Percentiles rank a stretch among this genome's conserved stretches.
These are phyloP conservation scores for Cyaniris semiargus DNA, from an alignment of 2,888 invertebrate species.

Conservation along the genomic window DNA sequence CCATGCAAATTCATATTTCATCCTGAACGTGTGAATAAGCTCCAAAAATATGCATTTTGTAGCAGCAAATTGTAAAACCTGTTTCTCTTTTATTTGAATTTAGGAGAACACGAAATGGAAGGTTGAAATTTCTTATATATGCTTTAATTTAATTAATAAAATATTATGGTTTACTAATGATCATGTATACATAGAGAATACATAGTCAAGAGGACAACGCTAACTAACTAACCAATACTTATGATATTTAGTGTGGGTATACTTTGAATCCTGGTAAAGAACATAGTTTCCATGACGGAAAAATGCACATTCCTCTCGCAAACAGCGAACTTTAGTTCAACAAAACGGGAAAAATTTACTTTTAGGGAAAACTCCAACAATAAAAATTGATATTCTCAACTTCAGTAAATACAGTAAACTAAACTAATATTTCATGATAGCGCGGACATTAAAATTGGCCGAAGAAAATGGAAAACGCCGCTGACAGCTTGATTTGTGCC, in stretches of 20 bases:
- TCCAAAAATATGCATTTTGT: neutral
- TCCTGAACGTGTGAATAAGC: conserved; percentile 13
- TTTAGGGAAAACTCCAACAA: neutral
- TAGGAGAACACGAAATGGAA: no score
- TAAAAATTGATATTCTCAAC: neutral
- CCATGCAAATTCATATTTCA: conserved; percentile 9
- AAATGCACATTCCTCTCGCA: neutral
- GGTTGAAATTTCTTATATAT: no score
- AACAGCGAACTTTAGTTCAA: neutral
- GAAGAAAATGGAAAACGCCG: conserved; percentile 24
- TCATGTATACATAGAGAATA: no score
- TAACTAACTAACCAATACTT: no score
- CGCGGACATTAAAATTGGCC: conserved; percentile 19
- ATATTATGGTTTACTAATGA: no score
- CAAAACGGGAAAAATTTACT: neutral
- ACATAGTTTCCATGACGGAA: neutral
- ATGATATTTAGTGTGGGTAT: no score
- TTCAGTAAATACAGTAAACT: conserved; percentile 14
- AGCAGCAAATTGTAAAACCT: neutral
- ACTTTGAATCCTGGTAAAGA: neutral
- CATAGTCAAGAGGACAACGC: no score
- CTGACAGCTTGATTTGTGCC: conserved; percentile 24
- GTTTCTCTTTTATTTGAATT: neutral
- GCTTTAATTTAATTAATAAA: no score
- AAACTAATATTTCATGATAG: conserved; percentile 14